Percentiles rank a stretch among this genome's conserved stretches.
Evolutionary conservation across 2,888 invertebrate species (phyloP).

Genomic region (Aleiodes leptofemur): DNA sequence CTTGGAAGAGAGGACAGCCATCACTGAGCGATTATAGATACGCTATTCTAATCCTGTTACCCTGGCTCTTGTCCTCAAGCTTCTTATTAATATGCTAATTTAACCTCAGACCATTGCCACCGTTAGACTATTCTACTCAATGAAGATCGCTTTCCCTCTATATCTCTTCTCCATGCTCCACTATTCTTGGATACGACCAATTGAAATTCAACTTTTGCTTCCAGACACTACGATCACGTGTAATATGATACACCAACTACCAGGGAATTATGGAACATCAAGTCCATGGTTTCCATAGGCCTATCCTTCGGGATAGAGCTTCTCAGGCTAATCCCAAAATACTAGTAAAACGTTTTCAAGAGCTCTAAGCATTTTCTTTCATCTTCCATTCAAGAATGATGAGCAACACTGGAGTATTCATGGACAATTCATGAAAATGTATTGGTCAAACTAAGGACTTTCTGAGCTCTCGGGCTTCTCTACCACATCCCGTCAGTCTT

Average conservation of each 20-base stretch:
- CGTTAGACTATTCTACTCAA: background rate
- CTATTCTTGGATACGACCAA: background rate
- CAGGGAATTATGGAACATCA: conserved; percentile 65
- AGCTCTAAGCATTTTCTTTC: no score
- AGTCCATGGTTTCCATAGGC: background rate
- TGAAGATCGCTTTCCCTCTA: no score
- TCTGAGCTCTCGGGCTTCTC: background rate
- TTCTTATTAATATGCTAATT: conserved; percentile 76
- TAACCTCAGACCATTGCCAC: conserved; percentile 55
- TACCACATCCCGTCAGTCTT: background rate
- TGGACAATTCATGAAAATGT: no score
- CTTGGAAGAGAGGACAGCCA: conserved; percentile 58
- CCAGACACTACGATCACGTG: conserved; percentile 69
- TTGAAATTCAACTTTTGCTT: conserved; percentile 30
- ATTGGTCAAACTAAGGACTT: no score
- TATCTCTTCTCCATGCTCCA: background rate
- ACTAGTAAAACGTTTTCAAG: no score
- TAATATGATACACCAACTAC: conserved; percentile 73
- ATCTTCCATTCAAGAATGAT: no score
- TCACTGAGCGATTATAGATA: conserved; percentile 18
- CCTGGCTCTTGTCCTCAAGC: conserved; percentile 73
- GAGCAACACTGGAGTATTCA: no score
- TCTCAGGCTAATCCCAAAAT: background rate
- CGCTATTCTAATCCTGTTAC: conserved; percentile 72
- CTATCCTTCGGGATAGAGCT: conserved; percentile 16